Conservation (phyloP, 2,797 vertebrate genomes). For the Ciconia nigra region DNA sequence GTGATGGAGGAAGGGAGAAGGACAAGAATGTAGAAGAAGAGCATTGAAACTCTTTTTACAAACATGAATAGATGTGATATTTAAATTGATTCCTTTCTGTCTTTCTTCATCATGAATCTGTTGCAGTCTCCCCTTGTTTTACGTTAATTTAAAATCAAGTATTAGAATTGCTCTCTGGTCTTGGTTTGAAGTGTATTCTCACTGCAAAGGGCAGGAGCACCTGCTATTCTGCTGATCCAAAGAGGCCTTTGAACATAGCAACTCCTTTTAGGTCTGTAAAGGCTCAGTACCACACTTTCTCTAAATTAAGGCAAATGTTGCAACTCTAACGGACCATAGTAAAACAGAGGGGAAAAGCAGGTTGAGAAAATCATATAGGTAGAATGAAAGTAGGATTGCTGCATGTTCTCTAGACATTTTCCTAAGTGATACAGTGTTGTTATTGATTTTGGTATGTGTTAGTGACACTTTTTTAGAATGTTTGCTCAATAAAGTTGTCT, state of each 20-base stretch:
- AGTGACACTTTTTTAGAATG: neutral
- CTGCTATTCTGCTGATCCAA: neutral
- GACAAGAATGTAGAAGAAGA: neutral
- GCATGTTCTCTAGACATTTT: neutral
- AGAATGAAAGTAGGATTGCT: neutral
- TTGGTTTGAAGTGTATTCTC: neutral
- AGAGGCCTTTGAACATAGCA: neutral
- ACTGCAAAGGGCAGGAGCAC: neutral
- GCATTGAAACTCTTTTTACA: neutral
- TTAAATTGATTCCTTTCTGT: neutral
- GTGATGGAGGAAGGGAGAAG: neutral
- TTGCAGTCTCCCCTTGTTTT: neutral
- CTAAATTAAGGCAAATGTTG: neutral
- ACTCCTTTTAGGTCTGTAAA: neutral
- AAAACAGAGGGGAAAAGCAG: neutral
- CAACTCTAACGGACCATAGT: neutral
- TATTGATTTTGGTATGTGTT: neutral
- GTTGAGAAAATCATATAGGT: neutral
- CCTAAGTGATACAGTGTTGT: neutral
- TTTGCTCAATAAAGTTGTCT: neutral
- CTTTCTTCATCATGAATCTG: neutral
- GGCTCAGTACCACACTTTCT: neutral
- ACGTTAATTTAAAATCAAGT: neutral
- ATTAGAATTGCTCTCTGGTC: neutral
- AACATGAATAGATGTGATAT: neutral